These are phyloP conservation scores for Scaptomyza caliginosa DNA, from an alignment of 2,888 invertebrate genomes.

Conservation along the genomic window DNA sequence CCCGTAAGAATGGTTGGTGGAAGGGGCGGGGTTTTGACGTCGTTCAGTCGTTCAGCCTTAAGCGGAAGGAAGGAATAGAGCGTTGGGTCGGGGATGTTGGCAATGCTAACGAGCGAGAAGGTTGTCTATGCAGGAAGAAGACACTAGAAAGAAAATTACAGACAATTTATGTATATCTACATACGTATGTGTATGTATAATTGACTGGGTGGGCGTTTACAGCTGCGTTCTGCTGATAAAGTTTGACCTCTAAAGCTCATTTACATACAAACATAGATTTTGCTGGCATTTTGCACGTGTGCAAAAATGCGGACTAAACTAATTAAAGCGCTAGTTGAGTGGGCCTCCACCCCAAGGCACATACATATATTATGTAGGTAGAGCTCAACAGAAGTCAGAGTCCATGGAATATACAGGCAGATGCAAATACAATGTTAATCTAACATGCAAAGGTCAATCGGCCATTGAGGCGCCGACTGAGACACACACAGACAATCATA, in stretches of 20 bases:
- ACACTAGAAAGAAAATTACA: constrained; percentile 71
- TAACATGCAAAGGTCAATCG: constrained; percentile 79
- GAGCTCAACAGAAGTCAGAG: neutral
- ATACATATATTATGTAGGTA: constrained; percentile 3
- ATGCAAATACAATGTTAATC: constrained; percentile 70
- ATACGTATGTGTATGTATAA: constrained; percentile 19
- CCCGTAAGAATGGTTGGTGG: constrained; percentile 13
- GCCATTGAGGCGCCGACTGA: constrained; percentile 58
- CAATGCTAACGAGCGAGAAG: constrained; percentile 62
- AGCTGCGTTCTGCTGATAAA: constrained; percentile 53
- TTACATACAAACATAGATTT: constrained; percentile 66
- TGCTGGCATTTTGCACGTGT: constrained; percentile 66
- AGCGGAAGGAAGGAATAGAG: constrained; percentile 62
- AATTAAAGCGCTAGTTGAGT: constrained; percentile 44
- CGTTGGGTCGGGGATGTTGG: constrained; percentile 25
- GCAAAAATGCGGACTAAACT: constrained; percentile 59
- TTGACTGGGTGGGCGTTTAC: constrained; percentile 40
- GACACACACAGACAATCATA: constrained; percentile 7
- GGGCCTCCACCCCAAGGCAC: constrained; percentile 8
- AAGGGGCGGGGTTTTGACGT: neutral
- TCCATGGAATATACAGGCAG: neutral
- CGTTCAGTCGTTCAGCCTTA: constrained; percentile 24
- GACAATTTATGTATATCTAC: constrained; percentile 51
- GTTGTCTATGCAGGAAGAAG: constrained; percentile 68
- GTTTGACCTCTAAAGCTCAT: constrained; percentile 66